A percentile compares a stretch with the other conserved stretches of the same genome.
These are phyloP conservation scores for Capreolus pygargus DNA, from an alignment of 2,113 vertebrate genomes.

Conservation along the genomic window DNA sequence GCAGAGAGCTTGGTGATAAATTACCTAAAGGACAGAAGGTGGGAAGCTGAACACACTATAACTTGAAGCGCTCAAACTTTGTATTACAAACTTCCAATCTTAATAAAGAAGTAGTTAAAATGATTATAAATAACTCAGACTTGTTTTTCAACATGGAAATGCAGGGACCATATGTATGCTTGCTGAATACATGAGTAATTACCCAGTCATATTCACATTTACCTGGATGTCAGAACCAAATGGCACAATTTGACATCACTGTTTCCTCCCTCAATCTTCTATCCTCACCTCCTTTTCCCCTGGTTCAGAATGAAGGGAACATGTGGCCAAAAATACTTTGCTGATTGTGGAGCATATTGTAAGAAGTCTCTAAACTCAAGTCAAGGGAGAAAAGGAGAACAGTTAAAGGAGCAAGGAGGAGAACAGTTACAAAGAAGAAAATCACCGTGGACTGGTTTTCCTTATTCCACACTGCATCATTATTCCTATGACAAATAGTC, in stretches of 20 bases:
- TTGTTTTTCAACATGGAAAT: constrained; percentile 3
- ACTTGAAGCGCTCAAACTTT: not conserved
- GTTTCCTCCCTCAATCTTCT: not conserved
- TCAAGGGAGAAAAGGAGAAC: not conserved
- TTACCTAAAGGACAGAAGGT: constrained; percentile 40
- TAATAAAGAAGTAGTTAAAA: constrained; percentile 25
- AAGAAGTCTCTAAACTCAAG: not conserved
- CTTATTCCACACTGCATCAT: constrained; percentile 13
- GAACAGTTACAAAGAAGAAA: not conserved
- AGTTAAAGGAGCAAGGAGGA: not conserved
- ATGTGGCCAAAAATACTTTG: constrained; percentile 17
- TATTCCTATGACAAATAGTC: constrained; percentile 13
- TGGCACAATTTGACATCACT: not conserved
- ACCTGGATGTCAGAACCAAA: constrained; percentile 5
- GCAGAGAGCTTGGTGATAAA: constrained; percentile 28
- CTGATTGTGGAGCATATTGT: constrained; percentile 20
- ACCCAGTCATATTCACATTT: not conserved
- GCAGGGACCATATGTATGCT: not conserved
- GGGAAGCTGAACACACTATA: not conserved
- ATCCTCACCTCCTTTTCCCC: not conserved
- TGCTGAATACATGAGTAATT: not conserved
- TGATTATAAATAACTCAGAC: not conserved
- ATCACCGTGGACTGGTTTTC: constrained; percentile 31
- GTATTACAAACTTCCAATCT: not conserved
- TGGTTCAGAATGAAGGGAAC: constrained; percentile 15